Conservation (phyloP, 2,888 invertebrate genomes). For the Mylabris sibirica region DNA sequence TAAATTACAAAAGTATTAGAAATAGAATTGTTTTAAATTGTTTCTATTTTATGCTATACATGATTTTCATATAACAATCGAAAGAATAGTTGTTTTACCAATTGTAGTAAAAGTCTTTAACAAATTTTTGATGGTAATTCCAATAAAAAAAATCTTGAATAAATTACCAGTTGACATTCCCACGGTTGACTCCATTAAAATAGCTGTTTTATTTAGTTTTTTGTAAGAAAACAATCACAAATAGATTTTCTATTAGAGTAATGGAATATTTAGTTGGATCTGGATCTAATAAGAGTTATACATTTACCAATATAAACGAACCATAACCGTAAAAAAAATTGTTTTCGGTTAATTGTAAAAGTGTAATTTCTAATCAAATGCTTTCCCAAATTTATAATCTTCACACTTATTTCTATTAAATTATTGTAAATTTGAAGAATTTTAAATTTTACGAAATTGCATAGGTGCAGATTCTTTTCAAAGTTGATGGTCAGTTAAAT, state of each 20-base stretch:
- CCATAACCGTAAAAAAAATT: background rate
- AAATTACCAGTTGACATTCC: conserved; percentile 9
- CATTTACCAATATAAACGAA: background rate
- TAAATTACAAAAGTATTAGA: conserved; percentile 1
- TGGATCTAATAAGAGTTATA: background rate
- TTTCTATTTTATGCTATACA: background rate
- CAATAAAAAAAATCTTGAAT: conserved; percentile 4
- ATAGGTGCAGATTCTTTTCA: background rate
- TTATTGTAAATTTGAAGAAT: background rate
- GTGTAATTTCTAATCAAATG: background rate
- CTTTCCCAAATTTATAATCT: background rate
- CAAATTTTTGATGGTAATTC: conserved; percentile 6
- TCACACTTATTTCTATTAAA: background rate
- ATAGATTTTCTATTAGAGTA: background rate
- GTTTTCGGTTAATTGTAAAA: background rate
- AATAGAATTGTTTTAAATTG: background rate
- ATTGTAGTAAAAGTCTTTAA: background rate
- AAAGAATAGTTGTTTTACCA: background rate
- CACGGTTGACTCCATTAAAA: conserved; percentile 5
- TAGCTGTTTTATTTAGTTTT: background rate
- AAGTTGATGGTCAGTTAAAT: conserved; percentile 8
- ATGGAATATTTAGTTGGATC: conserved; percentile 1
- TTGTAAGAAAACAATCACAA: background rate
- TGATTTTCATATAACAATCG: conserved; percentile 4
- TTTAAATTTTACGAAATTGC: background rate